Evolutionary conservation across 1,140 invertebrate species (phyloP), one percentile per base, ranked within the genome.

Genomic region (Ooceraea biroi): DNA sequence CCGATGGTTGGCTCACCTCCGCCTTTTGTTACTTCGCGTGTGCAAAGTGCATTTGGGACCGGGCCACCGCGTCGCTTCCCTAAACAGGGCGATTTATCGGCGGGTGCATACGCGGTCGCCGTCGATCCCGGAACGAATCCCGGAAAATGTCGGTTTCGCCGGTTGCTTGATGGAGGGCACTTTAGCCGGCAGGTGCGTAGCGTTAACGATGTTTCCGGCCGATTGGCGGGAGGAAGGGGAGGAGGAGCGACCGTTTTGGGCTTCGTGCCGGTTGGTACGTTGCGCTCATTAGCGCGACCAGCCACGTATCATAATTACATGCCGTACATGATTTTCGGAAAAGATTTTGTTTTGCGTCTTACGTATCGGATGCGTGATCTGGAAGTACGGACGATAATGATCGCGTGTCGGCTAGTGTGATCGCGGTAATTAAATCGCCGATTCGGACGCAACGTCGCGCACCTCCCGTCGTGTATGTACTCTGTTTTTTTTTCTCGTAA

Each of bases 1-100:
- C 80, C 73, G 82, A 73, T 76, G 71, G 68, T 50, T 63, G 41
- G 22, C 58, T 65, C 63, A 46, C 76, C 82, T 88, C 60, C 44
- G 60, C 60, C 73, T 65, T 77, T 77, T 66, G 73, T 77, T 76
- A 65, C 73, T 65, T 85, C 91, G 92, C 92, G 91, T 92, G 91
- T 91, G 89, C 85, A 90, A 85, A 89, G 87, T 91, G 92, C 92
- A 92, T 92, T 93, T 92, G 86, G 88, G 87, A 90, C 88, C 88
- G 76, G 65, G 82, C 25, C 7, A 22, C 72, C 77, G 63, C 82
- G 77, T 86, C 73, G 85, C 60, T 82, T 80, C 83, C 66, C 83
- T 85, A 89, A 90, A 90, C 85, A 83, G 82, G 69, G 83, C 85
- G 85, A 87, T 91, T 90, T 89, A 88, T 90, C 87, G 90, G 82